Conservation (phyloP, 2,113 vertebrate species). For the Puma concolor region DNA sequence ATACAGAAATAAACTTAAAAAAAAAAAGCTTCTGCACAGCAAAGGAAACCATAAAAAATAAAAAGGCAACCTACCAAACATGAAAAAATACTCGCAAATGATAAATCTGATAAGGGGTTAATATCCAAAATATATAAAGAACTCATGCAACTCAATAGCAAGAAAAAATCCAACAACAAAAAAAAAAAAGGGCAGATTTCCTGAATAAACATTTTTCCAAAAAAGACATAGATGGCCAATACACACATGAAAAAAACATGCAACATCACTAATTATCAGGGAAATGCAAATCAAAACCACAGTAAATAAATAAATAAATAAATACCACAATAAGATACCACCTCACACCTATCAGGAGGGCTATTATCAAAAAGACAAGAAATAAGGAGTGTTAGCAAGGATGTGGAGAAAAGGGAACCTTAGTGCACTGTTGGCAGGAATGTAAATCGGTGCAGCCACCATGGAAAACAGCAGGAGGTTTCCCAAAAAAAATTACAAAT, state of each 20-base stretch:
- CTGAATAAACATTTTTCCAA: background rate
- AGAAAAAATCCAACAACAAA: background rate
- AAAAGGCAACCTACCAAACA: background rate
- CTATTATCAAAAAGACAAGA: background rate
- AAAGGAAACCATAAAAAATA: background rate
- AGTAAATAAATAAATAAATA: too few species aligned
- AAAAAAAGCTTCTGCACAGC: background rate
- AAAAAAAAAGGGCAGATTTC: background rate
- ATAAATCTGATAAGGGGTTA: background rate
- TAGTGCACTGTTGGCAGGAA: background rate
- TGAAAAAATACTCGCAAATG: background rate
- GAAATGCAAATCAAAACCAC: constrained; percentile 5
- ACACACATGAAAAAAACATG: background rate
- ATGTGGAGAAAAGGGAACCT: background rate
- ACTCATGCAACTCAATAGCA: background rate
- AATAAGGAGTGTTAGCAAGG: background rate
- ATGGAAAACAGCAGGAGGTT: background rate
- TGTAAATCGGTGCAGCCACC: background rate
- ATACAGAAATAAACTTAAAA: too few species aligned
- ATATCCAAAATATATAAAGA: background rate
- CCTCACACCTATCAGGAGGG: background rate
- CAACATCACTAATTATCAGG: background rate
- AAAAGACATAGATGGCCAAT: background rate
- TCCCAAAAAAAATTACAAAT: background rate
- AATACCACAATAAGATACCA: background rate